Base-by-base conservation (phyloP, 2,113 vertebrate genomes). In the Oncorhynchus tshawytscha region DNA sequence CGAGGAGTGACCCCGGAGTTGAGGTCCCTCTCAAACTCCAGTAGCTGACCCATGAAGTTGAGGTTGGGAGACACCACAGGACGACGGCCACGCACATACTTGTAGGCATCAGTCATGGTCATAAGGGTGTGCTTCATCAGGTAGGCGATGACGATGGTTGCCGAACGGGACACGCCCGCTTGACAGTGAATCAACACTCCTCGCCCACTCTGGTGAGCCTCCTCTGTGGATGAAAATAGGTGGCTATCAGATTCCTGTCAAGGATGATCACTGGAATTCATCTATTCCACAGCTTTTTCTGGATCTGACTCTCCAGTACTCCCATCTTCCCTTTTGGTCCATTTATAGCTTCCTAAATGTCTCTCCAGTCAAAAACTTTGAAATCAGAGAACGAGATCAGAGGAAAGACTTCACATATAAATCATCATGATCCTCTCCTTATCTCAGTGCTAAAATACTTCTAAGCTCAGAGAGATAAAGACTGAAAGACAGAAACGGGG, bases 41-140 rank as follows among this genome's bases (percentile, higher is more conserved):
- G 81, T 45, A 95, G 92, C 85, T 95, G 95, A 70, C 95, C 95
- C 94, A 95, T 95, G 89, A 95, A 95, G 88, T 95, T 95, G 34
- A 95, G 93, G 84, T 95, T 95, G 1, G 95, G 95, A 0, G 95
- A 95, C 62, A 95, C 94, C 77, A 95, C 91, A 0, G 94, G 94
- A 5, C 94, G 92, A 1, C 93, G 92, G 20, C 94, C 92, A 71
- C 95, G 89, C 69, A 95, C 95, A 3, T 94, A 95, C 73, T 95
- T 95, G 88, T 95, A 95, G 81, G 95, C 94, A 15, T 95, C 95
- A 7, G 93, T 94, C 93, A 95, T 95, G 76, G 95, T 95, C 95
- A 95, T 95, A 77, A 94, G 92, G 67, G 94, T 95, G 93, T 95
- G 95, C 91, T 95, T 95, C 95, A 95, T 95, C 75, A 95, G 88